Percentiles rank a stretch among this genome's conserved stretches.
These are phyloP conservation scores for Peromyscus leucopus DNA, from an alignment of 2,113 vertebrate genomes.

Conservation along the genomic window DNA sequence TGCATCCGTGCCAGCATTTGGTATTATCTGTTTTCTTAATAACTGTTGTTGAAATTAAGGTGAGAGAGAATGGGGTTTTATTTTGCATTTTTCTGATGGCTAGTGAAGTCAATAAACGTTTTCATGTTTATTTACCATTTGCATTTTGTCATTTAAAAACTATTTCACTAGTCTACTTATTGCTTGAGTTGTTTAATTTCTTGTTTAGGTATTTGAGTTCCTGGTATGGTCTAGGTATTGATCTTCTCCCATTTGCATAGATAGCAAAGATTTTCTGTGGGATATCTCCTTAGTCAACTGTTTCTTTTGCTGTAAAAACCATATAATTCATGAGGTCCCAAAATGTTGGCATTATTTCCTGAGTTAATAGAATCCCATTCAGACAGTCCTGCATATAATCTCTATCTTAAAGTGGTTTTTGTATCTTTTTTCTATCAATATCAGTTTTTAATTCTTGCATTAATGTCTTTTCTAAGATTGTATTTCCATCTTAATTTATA, in stretches of 20 bases:
- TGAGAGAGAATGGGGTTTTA: not conserved
- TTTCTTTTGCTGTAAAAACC: not conserved
- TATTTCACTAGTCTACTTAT: not conserved
- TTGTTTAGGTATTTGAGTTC: not conserved
- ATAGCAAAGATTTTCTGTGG: not conserved
- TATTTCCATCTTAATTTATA: not conserved
- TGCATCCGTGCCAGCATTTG: too few species aligned
- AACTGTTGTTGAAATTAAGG: too few species aligned
- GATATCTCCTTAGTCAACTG: not conserved
- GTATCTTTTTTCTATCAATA: not conserved
- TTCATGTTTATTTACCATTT: not conserved
- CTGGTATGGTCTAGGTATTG: not conserved
- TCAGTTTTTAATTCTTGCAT: not conserved
- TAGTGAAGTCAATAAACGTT: not conserved
- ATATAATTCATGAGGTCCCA: not conserved
- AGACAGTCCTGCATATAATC: not conserved
- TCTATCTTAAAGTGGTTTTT: not conserved
- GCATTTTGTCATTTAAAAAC: not conserved
- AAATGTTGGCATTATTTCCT: not conserved
- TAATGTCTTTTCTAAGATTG: not conserved
- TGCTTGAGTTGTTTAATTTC: not conserved
- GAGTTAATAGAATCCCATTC: not conserved
- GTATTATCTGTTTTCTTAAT: too few species aligned
- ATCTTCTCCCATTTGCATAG: not conserved
- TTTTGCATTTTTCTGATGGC: not conserved